Evolutionary conservation across 2,888 invertebrate species (phyloP), one percentile per base, ranked within the genome.

Genomic region (Melanotus villosus): DNA sequence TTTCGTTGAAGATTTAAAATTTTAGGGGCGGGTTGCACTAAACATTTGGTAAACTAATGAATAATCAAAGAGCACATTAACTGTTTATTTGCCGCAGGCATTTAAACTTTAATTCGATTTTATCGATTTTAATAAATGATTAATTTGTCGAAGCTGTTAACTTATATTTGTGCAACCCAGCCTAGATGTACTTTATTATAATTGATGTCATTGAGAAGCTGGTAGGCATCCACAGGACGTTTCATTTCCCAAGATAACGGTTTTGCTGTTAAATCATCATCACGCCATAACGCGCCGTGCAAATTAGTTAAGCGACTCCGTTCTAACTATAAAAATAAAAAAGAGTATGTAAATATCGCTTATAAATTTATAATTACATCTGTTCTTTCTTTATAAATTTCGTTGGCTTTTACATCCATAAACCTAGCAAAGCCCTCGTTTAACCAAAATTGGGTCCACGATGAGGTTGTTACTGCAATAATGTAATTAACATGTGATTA

Each of bases 391-490:
- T 19, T 43, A 9, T 19, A 18, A 0, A 18, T 19, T 6, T 1
- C 43, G 12, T n/a, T 23, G 3, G 26, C 2, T 16, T 56, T 56
- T 10, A 18, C 16, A 10, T 93, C 91, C 86, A 95, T 91, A 81
- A 91, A 96, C 1, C 91, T 89, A 1, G 95, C 95, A 82, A 96
- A 96, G 0, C 96, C 96, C 84, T 93, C 92, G 80, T 96, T 96
- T 14, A 96, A 85, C 96, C 96, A 93, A 1, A 93, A 85, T 82
- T 96, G 95, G 80, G 93, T 91, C 93, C 93, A 93, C 94, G 94
- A 94, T 73, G 90, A 88, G 91, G 95, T 91, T 6, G 95, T 95
- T 0, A 95, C 95, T 90, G 75, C 1, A 56, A 18, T 16, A 14
- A 12, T 32, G n/a, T 16, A 19, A 5, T 54, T 18, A 16, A 0